These are phyloP conservation scores for Tetrax tetrax DNA, from an alignment of 2,113 vertebrate genomes.

Conservation along the genomic window DNA sequence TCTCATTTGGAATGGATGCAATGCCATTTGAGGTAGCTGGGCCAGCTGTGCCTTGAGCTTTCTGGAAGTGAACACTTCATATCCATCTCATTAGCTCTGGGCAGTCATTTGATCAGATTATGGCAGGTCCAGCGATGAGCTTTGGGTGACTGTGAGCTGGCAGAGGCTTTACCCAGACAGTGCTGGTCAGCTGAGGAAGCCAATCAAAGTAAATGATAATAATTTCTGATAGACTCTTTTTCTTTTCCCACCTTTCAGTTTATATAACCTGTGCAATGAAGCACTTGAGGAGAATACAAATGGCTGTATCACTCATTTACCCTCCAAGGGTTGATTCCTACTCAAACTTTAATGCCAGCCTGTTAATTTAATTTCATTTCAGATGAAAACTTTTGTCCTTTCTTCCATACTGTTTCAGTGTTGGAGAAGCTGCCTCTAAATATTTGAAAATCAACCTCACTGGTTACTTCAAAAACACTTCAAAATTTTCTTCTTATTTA, in stretches of 20 bases:
- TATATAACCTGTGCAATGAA: slow-evolving; percentile 5
- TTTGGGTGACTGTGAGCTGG: not conserved
- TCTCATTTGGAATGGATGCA: not conserved
- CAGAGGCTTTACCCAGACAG: not conserved
- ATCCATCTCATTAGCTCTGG: slow-evolving; percentile 55
- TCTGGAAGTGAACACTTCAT: slow-evolving; percentile 22
- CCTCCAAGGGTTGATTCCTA: not conserved
- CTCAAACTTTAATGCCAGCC: not conserved
- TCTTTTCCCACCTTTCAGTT: not conserved
- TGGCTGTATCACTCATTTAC: not conserved
- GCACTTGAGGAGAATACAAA: slow-evolving; percentile 10
- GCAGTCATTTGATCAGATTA: slow-evolving; percentile 42
- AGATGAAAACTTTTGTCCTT: not conserved
- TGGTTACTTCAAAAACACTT: not conserved
- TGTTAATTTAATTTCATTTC: slow-evolving; percentile 19
- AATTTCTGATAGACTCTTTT: not conserved
- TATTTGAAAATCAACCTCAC: not conserved
- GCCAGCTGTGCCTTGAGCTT: not conserved
- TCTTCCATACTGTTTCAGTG: not conserved
- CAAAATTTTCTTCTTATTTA: not conserved
- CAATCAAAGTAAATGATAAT: slow-evolving; percentile 16
- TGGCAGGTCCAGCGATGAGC: slow-evolving; percentile 7
- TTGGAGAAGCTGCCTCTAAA: not conserved
- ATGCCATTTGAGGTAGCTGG: slow-evolving; percentile 4
- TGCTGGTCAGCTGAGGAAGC: slow-evolving; percentile 5